Percentiles rank a stretch among this genome's conserved stretches.
phyloP scores from a whole-genome alignment of 2,888 invertebrate genomes.

The Dioctria linearis region DNA sequence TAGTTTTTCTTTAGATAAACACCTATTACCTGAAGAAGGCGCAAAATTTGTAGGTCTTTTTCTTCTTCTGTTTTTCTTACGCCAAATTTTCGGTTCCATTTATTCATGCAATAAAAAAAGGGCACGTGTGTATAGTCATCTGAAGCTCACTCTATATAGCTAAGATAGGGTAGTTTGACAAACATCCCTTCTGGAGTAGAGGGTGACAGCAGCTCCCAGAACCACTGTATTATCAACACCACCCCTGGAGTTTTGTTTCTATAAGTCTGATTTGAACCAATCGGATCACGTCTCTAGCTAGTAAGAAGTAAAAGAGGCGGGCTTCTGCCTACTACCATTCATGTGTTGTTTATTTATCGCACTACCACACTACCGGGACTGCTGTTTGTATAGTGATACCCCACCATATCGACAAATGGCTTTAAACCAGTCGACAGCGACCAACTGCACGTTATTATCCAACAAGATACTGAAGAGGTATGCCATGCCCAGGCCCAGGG shows the following conservation, averaged over 20 bases:
- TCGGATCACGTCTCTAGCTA: conserved; percentile 19
- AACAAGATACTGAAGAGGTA: conserved; percentile 67
- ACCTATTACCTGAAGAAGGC: conserved; percentile 47
- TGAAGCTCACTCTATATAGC: neutral
- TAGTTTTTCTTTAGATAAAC: conserved; percentile 15
- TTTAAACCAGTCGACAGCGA: conserved; percentile 60
- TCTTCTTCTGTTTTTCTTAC: neutral
- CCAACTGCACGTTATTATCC: conserved; percentile 66
- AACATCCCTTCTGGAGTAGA: conserved; percentile 36
- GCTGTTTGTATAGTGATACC: conserved; percentile 48
- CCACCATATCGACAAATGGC: conserved; percentile 57
- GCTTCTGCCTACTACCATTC: conserved; percentile 4
- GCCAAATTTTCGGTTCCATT: neutral
- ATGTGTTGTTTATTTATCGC: conserved; percentile 32
- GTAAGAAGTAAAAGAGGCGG: conserved; percentile 44
- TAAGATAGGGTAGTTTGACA: conserved; percentile 26
- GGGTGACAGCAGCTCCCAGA: conserved; percentile 11
- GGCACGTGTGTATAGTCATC: conserved; percentile 45
- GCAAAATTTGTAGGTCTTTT: conserved; percentile 24
- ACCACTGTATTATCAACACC: neutral
- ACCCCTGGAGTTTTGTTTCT: conserved; percentile 24
- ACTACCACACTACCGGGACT: conserved; percentile 19
- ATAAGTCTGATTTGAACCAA: conserved; percentile 48
- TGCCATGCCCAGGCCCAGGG: conserved; percentile 56
- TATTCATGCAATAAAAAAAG: conserved; percentile 28